Base-by-base conservation (phyloP, 2,113 vertebrate genomes). In the Verasper variegatus region DNA sequence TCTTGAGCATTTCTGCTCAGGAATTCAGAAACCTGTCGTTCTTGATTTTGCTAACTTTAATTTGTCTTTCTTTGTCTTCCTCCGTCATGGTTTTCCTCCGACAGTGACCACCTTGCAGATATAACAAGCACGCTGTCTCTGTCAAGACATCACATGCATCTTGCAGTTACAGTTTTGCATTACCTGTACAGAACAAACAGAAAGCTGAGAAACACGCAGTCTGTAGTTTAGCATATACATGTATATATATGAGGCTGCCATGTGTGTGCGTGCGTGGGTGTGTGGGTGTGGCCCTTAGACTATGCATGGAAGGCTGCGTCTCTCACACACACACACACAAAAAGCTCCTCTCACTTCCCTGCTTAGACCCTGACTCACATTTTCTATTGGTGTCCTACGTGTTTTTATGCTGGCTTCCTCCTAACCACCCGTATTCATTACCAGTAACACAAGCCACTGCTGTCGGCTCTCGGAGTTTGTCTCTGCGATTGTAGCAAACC, bases 311-410 rank as follows among this genome's bases (percentile, higher is more conserved):
- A 51, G 6, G 8, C 54, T 64, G 55, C 24, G 27, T 67, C 24
- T 42, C 70, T 13, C 52, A 15, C 24, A 18, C 42, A 37, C 40
- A 61, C 0, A 65, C 10, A 26, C 65, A 58, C 35, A 54, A 56
- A 24, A 24, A 23, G 20, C 51, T 6, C 45, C 51, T n/a, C 26
- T 59, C 5, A 49, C 5, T 18, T 49, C 45, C 31, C 31, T 31
- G 31, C 31, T 31, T 31, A 49, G 17, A 49, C 45, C 45, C 45
- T 64, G 62, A 72, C 62, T 86, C 60, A 69, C 24, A 26, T 67
- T 76, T 66, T 66, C 18, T 42, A 51, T 62, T 27, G 47, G 40
- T 12, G 40, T 42, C 40, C 40, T 42, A 42, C 40, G 40, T 42
- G 40, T 42, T 13, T 42, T 42, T 1, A 42, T 42, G 12, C 10